A percentile compares a stretch with the other conserved stretches of the same genome.
Conservation (phyloP, 2,113 vertebrate genomes). For the Alectura lathami region DNA sequence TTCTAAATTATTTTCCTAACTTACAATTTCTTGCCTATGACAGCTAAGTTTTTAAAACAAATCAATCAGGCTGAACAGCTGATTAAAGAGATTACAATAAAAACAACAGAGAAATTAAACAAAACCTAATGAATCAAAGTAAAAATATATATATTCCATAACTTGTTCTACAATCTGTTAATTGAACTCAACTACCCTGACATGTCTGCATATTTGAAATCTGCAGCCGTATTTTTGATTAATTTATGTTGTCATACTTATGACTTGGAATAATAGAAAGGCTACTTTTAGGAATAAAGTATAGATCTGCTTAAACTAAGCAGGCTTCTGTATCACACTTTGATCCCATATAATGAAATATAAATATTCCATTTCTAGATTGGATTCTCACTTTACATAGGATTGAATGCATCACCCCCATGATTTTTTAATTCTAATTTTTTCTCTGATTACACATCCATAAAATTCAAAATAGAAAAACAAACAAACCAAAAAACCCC, state of each 20-base stretch:
- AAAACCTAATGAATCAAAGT: not conserved
- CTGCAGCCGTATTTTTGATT: not conserved
- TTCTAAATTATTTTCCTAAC: conserved; percentile 4
- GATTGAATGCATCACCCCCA: fast-evolving
- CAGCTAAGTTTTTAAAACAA: not conserved
- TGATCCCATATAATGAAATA: not conserved
- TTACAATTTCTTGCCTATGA: not conserved
- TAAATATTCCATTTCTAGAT: not conserved
- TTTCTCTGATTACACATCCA: fast-evolving
- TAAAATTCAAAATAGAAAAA: not conserved
- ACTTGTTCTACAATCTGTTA: not conserved
- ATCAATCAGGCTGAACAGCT: not conserved
- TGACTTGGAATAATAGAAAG: not conserved
- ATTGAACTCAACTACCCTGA: not conserved
- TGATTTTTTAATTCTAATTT: not conserved
- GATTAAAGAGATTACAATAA: not conserved
- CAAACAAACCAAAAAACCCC: no score
- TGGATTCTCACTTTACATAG: not conserved
- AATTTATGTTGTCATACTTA: not conserved
- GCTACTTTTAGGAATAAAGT: fast-evolving
- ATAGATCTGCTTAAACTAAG: not conserved
- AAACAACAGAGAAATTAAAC: not conserved
- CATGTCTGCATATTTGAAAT: not conserved
- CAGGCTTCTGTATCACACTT: not conserved
- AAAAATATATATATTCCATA: not conserved